phyloP scores from a whole-genome alignment of 2,797 vertebrate species.

The Diplodus sargus region DNA sequence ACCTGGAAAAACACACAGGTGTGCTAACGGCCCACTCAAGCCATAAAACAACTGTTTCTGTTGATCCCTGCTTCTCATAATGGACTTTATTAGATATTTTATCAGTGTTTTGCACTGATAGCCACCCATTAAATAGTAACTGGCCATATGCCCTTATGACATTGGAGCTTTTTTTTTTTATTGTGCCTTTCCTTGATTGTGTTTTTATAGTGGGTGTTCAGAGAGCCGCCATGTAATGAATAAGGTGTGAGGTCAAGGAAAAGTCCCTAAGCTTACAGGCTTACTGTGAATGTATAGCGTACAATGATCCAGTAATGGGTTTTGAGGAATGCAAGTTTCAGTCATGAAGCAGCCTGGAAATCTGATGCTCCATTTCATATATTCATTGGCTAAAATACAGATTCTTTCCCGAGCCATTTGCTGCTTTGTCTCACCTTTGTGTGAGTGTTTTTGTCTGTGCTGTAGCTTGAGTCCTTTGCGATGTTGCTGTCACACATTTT shows the following conservation, averaged over 20 bases:
- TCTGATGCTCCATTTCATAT: neutral
- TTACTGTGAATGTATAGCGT: neutral
- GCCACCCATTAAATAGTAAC: constrained; percentile 42
- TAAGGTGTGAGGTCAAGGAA: constrained; percentile 11
- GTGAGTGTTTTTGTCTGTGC: neutral
- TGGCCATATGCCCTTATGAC: constrained; percentile 53
- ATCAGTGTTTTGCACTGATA: constrained; percentile 42
- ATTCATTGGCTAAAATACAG: too few relatives aligned
- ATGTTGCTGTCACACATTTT: constrained; percentile 10
- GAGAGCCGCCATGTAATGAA: neutral
- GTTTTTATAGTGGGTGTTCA: constrained; percentile 41
- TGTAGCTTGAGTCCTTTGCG: neutral
- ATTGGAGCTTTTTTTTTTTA: constrained; percentile 10
- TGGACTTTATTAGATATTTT: constrained; percentile 47
- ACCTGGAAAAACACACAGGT: constrained; percentile 64
- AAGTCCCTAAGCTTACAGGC: neutral
- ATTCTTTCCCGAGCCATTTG: neutral
- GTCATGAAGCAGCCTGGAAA: neutral
- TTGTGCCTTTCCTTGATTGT: constrained; percentile 16
- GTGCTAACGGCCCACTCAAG: constrained; percentile 41
- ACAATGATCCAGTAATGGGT: constrained; percentile 3
- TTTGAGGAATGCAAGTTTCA: constrained; percentile 8
- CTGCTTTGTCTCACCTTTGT: neutral
- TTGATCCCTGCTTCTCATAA: constrained; percentile 40
- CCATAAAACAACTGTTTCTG: constrained; percentile 69